Conservation (phyloP, 2,888 invertebrate species). For the Sesia apiformis region DNA sequence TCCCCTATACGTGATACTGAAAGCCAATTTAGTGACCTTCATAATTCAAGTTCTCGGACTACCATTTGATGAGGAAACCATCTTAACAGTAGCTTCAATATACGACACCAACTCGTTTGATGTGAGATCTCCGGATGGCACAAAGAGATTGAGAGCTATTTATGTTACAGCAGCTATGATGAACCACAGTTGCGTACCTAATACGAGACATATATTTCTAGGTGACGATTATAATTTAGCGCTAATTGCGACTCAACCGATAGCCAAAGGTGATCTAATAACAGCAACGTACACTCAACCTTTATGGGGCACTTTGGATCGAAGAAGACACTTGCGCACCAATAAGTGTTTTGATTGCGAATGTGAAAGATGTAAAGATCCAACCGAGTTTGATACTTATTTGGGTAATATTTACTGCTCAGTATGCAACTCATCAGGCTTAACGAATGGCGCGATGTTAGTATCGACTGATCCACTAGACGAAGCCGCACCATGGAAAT, state of each 20-base stretch:
- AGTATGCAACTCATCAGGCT: slow-evolving; percentile 70
- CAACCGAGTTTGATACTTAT: slow-evolving; percentile 79
- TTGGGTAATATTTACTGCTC: slow-evolving; percentile 78
- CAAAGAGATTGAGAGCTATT: slow-evolving; percentile 74
- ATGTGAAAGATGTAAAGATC: slow-evolving; percentile 80
- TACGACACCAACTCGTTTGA: slow-evolving; percentile 83
- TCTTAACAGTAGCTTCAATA: slow-evolving; percentile 78
- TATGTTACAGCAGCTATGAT: slow-evolving; percentile 80
- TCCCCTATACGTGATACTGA: slow-evolving; percentile 74
- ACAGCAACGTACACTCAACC: slow-evolving; percentile 82
- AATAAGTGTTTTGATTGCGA: slow-evolving; percentile 81
- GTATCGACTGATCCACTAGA: slow-evolving; percentile 77
- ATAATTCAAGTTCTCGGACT: slow-evolving; percentile 73
- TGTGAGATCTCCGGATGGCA: slow-evolving; percentile 67
- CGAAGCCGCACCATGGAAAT: slow-evolving; percentile 76
- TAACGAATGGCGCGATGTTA: slow-evolving; percentile 58
- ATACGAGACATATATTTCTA: slow-evolving; percentile 79
- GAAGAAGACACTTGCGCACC: slow-evolving; percentile 75
- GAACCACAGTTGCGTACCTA: slow-evolving; percentile 82
- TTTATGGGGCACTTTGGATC: slow-evolving; percentile 79
- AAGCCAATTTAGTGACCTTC: slow-evolving; percentile 77
- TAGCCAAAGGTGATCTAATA: slow-evolving; percentile 79
- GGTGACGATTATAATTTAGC: slow-evolving; percentile 76
- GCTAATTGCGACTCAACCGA: slow-evolving; percentile 77
- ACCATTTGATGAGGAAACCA: slow-evolving; percentile 72